These are phyloP conservation scores for Dynastes maya DNA, from an alignment of 2,888 invertebrate genomes.

Conservation along the genomic window DNA sequence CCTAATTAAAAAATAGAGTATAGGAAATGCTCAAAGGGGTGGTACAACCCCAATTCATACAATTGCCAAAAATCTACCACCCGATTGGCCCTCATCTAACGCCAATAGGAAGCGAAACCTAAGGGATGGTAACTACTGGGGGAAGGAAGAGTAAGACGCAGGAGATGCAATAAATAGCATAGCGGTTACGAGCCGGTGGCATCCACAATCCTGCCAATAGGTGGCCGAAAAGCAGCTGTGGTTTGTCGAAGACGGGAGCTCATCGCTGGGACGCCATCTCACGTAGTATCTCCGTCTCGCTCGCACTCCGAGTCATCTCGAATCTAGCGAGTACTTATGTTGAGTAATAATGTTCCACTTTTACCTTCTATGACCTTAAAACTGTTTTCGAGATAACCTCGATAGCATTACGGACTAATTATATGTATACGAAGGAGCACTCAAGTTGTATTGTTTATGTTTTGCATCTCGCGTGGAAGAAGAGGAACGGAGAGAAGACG, in stretches of 20 bases:
- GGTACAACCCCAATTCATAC: background rate
- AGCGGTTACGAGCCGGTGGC: constrained; percentile 24
- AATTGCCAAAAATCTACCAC: constrained; percentile 10
- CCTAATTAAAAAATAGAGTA: too few relatives aligned
- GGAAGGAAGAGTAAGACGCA: constrained; percentile 22
- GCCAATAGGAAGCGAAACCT: constrained; percentile 30
- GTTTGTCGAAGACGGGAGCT: background rate
- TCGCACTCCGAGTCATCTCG: background rate
- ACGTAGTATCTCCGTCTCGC: background rate
- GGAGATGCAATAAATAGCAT: constrained; percentile 28
- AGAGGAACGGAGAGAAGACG: background rate
- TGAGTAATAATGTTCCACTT: constrained; percentile 50
- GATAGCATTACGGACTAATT: constrained; percentile 45
- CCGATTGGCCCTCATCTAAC: constrained; percentile 15
- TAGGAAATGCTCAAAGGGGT: background rate
- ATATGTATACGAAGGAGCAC: constrained; percentile 13
- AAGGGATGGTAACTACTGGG: background rate
- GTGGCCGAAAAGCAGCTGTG: constrained; percentile 21
- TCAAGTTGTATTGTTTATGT: background rate
- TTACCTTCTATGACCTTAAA: constrained; percentile 51
- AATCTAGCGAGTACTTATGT: constrained; percentile 21
- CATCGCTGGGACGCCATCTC: constrained; percentile 10
- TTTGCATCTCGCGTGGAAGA: constrained; percentile 8
- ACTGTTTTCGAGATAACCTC: constrained; percentile 44
- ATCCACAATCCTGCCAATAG: constrained; percentile 25